These are phyloP conservation scores for Mesorhabditis spiculigera DNA, from an alignment of 2,888 invertebrate species.

Conservation along the genomic window DNA sequence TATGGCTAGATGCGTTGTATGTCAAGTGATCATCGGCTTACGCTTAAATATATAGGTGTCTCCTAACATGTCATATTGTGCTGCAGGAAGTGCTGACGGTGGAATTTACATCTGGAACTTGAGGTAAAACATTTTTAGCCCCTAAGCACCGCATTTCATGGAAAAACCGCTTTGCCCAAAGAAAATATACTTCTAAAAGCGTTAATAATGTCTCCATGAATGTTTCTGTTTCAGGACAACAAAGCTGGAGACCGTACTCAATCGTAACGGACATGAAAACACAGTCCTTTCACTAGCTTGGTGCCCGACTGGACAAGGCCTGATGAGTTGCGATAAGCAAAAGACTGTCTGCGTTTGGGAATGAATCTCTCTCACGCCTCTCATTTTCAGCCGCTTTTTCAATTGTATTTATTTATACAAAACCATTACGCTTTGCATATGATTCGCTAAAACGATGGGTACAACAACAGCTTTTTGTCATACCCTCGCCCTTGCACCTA, in stretches of 20 bases:
- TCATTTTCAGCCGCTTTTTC: no score
- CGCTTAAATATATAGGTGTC: slow-evolving; percentile 58
- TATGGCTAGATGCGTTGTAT: not conserved
- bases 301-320: slow-evolving; percentile 47
- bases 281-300: slow-evolving; percentile 48
- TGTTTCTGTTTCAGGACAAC: slow-evolving; percentile 22
- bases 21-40: slow-evolving; percentile 81
- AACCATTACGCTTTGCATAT: no score
- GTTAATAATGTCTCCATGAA: no score
- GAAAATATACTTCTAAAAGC: no score
- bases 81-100: slow-evolving; percentile 88
- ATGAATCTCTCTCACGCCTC: not conserved
- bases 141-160: not conserved
- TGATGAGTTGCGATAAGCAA: slow-evolving; percentile 43
- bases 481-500: no score
- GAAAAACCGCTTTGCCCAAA: not conserved
- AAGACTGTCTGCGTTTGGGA: slow-evolving; percentile 18
- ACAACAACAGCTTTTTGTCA: no score
- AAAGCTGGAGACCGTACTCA: slow-evolving; percentile 36
- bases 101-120: slow-evolving; percentile 83
- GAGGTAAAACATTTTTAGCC: not conserved
- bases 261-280: slow-evolving; percentile 35
- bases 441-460: no score
- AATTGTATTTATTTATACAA: no score
- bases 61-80: slow-evolving; percentile 80